Percentiles rank a stretch among this genome's conserved stretches.
phyloP scores from a whole-genome alignment of 2,797 vertebrate genomes.

The Neosalanx taihuensis region DNA sequence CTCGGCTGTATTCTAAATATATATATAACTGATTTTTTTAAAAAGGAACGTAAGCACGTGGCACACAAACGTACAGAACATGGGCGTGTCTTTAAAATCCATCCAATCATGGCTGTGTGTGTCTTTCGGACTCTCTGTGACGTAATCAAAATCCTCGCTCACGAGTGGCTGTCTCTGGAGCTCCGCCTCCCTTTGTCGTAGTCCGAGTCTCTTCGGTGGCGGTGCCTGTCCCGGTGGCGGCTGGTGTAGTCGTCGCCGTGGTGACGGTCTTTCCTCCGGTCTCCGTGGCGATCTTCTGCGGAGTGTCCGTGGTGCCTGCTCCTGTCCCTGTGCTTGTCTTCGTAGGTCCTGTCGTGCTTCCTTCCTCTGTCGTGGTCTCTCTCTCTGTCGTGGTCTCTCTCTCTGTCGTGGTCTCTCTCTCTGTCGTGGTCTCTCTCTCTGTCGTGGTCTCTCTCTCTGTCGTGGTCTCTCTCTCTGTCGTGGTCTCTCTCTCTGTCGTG shows the following conservation, averaged over 20 bases:
- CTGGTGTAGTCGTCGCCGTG: slow-evolving; percentile 80
- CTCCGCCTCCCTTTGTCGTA: slow-evolving; percentile 73
- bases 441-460: slow-evolving; percentile 79
- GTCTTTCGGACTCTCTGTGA: not conserved
- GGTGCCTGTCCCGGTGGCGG: slow-evolving; percentile 76
- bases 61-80: slow-evolving; percentile 23
- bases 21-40: slow-evolving; percentile 13
- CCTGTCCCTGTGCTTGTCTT: slow-evolving; percentile 73
- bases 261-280: slow-evolving; percentile 79
- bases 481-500: slow-evolving; percentile 80
- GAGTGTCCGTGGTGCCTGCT: slow-evolving; percentile 74
- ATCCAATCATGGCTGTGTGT: not conserved
- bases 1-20: slow-evolving; percentile 50
- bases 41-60: slow-evolving; percentile 45
- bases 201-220: slow-evolving; percentile 81
- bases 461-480: slow-evolving; percentile 79
- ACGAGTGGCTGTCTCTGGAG: slow-evolving; percentile 72
- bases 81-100: not conserved
- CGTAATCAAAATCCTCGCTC: slow-evolving; percentile 36
- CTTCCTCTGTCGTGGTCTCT: slow-evolving; percentile 39
- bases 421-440: slow-evolving; percentile 78
- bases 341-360: slow-evolving; percentile 61
- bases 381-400: slow-evolving; percentile 78
- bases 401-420: slow-evolving; percentile 78
- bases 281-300: slow-evolving; percentile 72